These are phyloP conservation scores for Megaceryle torquata DNA, from an alignment of 2,113 vertebrate genomes.

Conservation along the genomic window DNA sequence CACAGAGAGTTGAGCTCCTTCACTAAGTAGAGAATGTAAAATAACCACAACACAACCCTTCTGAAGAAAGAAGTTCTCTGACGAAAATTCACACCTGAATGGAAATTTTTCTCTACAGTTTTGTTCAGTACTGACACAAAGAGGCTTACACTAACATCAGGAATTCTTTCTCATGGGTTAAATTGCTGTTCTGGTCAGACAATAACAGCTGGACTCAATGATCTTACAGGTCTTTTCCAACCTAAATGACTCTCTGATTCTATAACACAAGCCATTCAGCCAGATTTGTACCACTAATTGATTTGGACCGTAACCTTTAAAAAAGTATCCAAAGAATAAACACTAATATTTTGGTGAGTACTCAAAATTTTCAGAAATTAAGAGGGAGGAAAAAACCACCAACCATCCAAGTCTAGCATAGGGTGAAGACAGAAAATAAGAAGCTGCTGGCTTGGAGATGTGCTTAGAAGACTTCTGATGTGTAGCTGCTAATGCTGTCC, in stretches of 20 bases:
- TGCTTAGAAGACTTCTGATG: constrained; percentile 28
- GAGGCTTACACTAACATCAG: background rate
- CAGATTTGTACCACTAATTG: background rate
- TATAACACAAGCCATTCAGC: background rate
- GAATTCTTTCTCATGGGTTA: background rate
- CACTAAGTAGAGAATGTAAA: background rate
- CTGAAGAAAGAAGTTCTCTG: background rate
- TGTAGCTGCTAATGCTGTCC: background rate
- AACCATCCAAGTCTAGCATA: constrained; percentile 81
- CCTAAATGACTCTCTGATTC: background rate
- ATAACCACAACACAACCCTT: background rate
- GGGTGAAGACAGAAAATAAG: constrained; percentile 69
- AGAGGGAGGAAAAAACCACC: background rate
- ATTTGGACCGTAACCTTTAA: background rate
- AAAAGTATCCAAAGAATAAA: background rate
- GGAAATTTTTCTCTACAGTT: background rate
- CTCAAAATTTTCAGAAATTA: background rate
- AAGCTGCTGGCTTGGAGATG: constrained; percentile 58
- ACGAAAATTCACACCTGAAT: background rate
- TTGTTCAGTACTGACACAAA: background rate
- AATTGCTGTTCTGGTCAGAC: background rate
- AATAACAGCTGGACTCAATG: background rate
- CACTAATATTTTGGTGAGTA: background rate
- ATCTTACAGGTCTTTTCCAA: background rate
- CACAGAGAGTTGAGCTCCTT: background rate